Evolutionary conservation across 2,888 invertebrate species (phyloP).

Genomic region (Drosophila prolongata): DNA sequence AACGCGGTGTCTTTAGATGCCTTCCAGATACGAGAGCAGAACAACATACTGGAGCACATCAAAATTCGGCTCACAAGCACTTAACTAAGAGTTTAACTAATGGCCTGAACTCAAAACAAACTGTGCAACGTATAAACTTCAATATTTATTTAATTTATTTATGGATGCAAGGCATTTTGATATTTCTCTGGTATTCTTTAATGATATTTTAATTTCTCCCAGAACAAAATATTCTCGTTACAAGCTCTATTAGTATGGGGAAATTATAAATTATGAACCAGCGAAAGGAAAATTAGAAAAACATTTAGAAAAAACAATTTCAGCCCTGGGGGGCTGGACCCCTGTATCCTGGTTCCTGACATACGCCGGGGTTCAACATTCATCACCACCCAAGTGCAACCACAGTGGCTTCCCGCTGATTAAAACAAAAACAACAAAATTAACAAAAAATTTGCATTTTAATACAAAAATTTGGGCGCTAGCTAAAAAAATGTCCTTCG

Average conservation of each 20-base stretch:
- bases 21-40: slow-evolving; percentile 31
- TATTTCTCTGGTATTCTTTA: slow-evolving; percentile 23
- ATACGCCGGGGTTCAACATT: slow-evolving; percentile 68
- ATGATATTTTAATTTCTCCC: background rate
- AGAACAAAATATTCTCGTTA: slow-evolving; percentile 14
- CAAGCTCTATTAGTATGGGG: slow-evolving; percentile 14
- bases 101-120: slow-evolving; percentile 30
- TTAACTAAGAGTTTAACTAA: slow-evolving; percentile 45
- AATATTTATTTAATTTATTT: slow-evolving; percentile 27
- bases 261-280: slow-evolving; percentile 24
- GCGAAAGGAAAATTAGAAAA: slow-evolving; percentile 25
- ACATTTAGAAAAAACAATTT: slow-evolving; percentile 32
- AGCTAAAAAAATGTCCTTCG: slow-evolving; percentile 23
- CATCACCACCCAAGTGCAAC: slow-evolving; percentile 81
- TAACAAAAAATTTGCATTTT: slow-evolving; percentile 82
- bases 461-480: slow-evolving; percentile 69
- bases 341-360: slow-evolving; percentile 26
- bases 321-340: slow-evolving; percentile 56
- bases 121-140: slow-evolving; percentile 13
- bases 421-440: slow-evolving; percentile 83
- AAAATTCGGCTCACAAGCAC: slow-evolving; percentile 46
- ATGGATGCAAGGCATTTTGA: slow-evolving; percentile 22
- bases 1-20: slow-evolving; percentile 57
- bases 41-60: slow-evolving; percentile 30
- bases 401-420: slow-evolving; percentile 66